phyloP scores from a whole-genome alignment of 2,888 invertebrate genomes.

The Agriopis aurantiaria region DNA sequence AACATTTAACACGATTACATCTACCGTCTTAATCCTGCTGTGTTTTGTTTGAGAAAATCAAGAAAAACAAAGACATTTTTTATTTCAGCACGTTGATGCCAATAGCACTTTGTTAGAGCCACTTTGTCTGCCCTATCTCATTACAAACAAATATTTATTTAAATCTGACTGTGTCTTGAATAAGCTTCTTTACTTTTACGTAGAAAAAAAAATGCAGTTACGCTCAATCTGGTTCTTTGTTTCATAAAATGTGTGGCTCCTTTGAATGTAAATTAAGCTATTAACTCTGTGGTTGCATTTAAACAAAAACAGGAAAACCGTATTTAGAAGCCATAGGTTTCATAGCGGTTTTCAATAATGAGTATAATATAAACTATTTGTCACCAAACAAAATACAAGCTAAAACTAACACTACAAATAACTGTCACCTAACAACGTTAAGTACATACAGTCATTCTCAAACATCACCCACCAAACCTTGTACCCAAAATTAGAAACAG shows the following conservation, averaged over 20 bases:
- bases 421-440: not conserved
- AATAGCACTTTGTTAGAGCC: constrained; percentile 26
- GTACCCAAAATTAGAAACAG: constrained; percentile 39
- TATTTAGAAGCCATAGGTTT: not conserved
- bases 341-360: not conserved
- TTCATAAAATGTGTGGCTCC: not conserved
- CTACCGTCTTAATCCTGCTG: constrained; percentile 58
- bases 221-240: constrained; percentile 18
- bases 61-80: constrained; percentile 49
- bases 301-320: constrained; percentile 7
- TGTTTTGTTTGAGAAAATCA: constrained; percentile 57
- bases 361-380: not conserved
- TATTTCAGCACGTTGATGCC: constrained; percentile 28
- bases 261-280: constrained; percentile 6
- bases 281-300: constrained; percentile 1
- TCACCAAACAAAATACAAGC: too few species aligned
- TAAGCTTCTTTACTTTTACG: constrained; percentile 16
- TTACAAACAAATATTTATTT: constrained; percentile 33
- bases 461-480: not conserved
- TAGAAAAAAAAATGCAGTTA: constrained; percentile 13
- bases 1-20: constrained; percentile 77
- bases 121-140: constrained; percentile 27
- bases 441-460: not conserved
- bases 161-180: constrained; percentile 21
- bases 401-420: too few species aligned